Conservation (phyloP, 2,797 vertebrate genomes). For the Huso huso region DNA sequence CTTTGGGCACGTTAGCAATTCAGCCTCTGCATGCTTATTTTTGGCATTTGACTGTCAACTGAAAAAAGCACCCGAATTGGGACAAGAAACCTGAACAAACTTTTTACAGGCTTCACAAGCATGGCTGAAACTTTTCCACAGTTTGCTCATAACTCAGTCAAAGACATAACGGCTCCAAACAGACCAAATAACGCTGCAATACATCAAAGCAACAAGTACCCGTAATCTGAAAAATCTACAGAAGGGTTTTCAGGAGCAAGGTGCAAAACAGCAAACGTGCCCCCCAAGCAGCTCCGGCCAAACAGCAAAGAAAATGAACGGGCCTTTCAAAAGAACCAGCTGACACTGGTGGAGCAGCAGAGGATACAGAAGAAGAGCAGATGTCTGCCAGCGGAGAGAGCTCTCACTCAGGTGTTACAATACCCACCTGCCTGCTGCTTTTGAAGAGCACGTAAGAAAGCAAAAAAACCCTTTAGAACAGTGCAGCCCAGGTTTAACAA, state of each 20-base stretch:
- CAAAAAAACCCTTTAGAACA: too few relatives aligned
- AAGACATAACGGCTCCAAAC: conserved; percentile 20
- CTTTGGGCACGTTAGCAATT: conserved; percentile 47
- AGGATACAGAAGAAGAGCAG: not conserved
- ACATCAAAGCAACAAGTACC: conserved; percentile 23
- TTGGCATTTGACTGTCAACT: conserved; percentile 19
- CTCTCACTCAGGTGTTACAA: conserved; percentile 8
- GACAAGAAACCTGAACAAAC: conserved; percentile 14
- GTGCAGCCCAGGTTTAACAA: too few relatives aligned
- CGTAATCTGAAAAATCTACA: conserved; percentile 17
- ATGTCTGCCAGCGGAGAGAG: conserved; percentile 22
- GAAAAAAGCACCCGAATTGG: not conserved
- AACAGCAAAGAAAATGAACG: conserved; percentile 9
- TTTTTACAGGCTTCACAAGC: conserved; percentile 16
- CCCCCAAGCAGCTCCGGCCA: not conserved
- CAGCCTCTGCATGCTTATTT: conserved; percentile 16
- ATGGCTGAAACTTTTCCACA: conserved; percentile 23
- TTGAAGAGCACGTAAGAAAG: too few relatives aligned
- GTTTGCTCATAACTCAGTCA: conserved; percentile 27
- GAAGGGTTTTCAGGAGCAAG: not conserved
- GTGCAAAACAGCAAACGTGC: conserved; percentile 10
- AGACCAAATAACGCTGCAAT: conserved; percentile 28
- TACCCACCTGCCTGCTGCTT: too few relatives aligned
- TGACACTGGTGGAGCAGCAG: conserved; percentile 13
- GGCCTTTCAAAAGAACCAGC: conserved; percentile 4